Base-by-base conservation (phyloP, 1,140 invertebrate species). In the Ceratina australensis region DNA sequence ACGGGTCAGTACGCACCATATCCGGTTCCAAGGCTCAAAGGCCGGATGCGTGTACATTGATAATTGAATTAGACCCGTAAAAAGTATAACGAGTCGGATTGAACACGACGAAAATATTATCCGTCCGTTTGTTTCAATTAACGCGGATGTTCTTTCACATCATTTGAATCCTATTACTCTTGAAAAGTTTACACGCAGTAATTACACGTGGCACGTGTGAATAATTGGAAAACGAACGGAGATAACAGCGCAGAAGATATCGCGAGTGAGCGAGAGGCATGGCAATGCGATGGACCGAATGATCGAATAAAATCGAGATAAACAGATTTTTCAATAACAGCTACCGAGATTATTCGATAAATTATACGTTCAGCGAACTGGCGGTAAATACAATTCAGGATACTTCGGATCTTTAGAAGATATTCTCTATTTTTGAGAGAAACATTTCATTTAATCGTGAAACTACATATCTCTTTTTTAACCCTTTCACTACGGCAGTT, bases 1-100 rank as follows among this genome's bases (percentile, higher is more conserved):
- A 57, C 28, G 71, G 60, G 49, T 56, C 60, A 73, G 49, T 64
- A 64, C 60, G 49, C 60, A 24, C 28, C 60, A 73, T 73, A 73
- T 73, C 60, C 33, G 26, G 7, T 42, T 63, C 20, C 52, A 47
- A 5, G 22, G 16, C 49, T 73, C 71, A 64, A 63, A 54, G 71
- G 26, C 16, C 7, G 20, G 20, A n/a, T 18, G n/a, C 28, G 28
- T 5, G 28, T 24, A 4, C 15, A 16, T 42, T 5, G 72, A 33
- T 64, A 22, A 65, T 47, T 2, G 47, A 54, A 33, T 72, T 52
- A 52, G 49, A 26, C 16, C 8, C 18, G 33, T 33, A 3, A 5
- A 63, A 72, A 50, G 8, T 52, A n/a, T 20, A 22, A 61, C 57
- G 24, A 52, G 15, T 56, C 0, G 4, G 33, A 7, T 20, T 0